Conservation (phyloP, 1,140 invertebrate genomes). For the Nasonia giraulti region DNA sequence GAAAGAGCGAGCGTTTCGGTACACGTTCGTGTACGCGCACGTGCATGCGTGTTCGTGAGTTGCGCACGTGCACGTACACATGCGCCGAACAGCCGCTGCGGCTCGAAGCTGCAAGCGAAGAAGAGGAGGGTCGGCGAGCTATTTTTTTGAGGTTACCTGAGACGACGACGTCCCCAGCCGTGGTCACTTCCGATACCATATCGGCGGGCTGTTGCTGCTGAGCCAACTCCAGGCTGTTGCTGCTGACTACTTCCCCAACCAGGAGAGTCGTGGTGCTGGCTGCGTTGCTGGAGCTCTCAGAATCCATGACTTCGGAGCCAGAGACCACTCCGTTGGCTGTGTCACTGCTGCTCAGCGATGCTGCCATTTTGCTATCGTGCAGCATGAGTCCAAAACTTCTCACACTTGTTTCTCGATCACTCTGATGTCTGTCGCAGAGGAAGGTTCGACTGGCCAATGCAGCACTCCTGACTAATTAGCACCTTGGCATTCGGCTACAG, state of each 20-base stretch:
- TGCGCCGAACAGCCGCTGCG: constrained; percentile 33
- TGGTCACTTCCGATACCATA: constrained; percentile 15
- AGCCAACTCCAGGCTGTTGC: neutral
- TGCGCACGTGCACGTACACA: constrained; percentile 40
- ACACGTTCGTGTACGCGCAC: neutral
- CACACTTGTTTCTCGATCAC: neutral
- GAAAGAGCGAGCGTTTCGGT: constrained; percentile 54
- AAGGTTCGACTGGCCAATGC: neutral
- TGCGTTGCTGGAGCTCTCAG: constrained; percentile 21
- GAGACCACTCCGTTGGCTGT: constrained; percentile 44
- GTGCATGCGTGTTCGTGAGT: constrained; percentile 47
- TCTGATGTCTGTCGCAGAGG: neutral
- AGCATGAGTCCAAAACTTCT: constrained; percentile 48
- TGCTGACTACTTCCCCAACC: constrained; percentile 36
- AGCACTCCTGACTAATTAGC: neutral
- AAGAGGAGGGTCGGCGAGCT: constrained; percentile 4
- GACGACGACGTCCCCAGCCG: constrained; percentile 24
- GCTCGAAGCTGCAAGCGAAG: constrained; percentile 23
- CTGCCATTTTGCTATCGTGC: constrained; percentile 68
- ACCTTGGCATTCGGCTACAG: neutral
- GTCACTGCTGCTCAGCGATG: constrained; percentile 54
- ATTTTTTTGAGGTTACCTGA: constrained; percentile 50
- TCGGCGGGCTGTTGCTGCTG: constrained; percentile 20
- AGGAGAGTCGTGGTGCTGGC: constrained; percentile 31
- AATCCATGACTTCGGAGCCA: constrained; percentile 34